These are phyloP conservation scores for Lepidothrix coronata DNA, from an alignment of 2,113 vertebrate species.

Conservation along the genomic window DNA sequence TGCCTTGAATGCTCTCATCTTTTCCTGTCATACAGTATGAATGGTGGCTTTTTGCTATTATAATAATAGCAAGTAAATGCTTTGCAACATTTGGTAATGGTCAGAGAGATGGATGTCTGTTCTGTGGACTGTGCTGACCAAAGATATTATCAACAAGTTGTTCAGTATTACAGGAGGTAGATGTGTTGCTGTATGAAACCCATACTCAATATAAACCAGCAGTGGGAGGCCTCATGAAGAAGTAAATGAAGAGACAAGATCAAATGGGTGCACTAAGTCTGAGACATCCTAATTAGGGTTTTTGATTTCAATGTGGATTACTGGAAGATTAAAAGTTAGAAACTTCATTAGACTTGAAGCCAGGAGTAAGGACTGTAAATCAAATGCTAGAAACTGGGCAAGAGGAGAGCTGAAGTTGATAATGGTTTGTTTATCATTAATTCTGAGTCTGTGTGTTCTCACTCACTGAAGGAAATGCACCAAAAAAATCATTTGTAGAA, in stretches of 20 bases:
- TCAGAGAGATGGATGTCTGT: not conserved
- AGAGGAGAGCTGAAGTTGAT: not conserved
- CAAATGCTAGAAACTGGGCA: not conserved
- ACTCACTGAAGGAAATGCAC: not conserved
- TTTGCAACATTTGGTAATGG: not conserved
- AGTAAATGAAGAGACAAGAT: not conserved
- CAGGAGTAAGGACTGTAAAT: not conserved
- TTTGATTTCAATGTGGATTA: not conserved
- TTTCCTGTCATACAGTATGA: not conserved
- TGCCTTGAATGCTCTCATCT: not conserved
- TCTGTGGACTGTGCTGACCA: not conserved
- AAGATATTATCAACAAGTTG: not conserved
- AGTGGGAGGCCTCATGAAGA: not conserved
- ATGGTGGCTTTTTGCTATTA: not conserved
- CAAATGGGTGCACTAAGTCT: not conserved
- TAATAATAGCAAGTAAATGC: not conserved
- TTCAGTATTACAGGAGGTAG: rapidly evolving
- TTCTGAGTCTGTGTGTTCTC: not conserved
- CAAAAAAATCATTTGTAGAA: not conserved
- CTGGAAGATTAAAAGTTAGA: not conserved
- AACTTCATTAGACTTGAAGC: not conserved
- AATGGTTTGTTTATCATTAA: not conserved
- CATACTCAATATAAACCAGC: not conserved
- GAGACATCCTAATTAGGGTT: not conserved
- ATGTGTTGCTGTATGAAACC: not conserved